A percentile compares a stretch with the other conserved stretches of the same genome.
phyloP scores from a whole-genome alignment of 2,113 vertebrate genomes.

The Amphiprion ocellaris region DNA sequence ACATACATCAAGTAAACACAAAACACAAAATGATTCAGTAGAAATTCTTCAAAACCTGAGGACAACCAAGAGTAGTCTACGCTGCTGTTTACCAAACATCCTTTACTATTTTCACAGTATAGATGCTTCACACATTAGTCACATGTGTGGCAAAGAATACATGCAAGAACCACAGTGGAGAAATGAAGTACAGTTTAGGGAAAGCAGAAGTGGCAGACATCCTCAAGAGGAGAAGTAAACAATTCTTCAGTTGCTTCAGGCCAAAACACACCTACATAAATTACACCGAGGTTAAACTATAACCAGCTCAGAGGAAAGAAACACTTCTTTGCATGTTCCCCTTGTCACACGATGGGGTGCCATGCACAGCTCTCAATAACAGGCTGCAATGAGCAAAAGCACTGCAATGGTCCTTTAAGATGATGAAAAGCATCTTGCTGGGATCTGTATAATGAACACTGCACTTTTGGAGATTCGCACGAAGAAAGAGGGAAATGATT shows the following conservation, averaged over 20 bases:
- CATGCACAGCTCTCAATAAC: too few species aligned
- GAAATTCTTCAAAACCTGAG: too few species aligned
- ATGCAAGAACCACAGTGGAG: background rate
- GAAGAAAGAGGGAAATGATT: background rate
- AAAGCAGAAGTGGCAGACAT: background rate
- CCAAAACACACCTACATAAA: conserved; percentile 17
- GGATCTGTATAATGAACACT: background rate
- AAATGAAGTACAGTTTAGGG: background rate
- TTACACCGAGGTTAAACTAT: conserved; percentile 2
- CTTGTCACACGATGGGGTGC: too few species aligned
- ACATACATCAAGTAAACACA: too few species aligned
- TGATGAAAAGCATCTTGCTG: background rate
- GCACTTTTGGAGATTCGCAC: background rate
- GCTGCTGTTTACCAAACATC: too few species aligned
- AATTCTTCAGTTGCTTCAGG: conserved; percentile 4
- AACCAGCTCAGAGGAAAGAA: background rate
- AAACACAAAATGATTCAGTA: too few species aligned
- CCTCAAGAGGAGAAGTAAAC: background rate
- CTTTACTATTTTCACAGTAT: too few species aligned
- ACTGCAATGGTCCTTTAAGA: background rate
- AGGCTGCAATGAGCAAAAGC: background rate
- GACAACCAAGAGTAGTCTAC: too few species aligned
- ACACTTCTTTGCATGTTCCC: too few species aligned
- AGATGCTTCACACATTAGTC: too few species aligned
- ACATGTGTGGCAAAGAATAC: too few species aligned